Conservation (phyloP, 2,797 vertebrate species). For the Micromesistius poutassou region DNA sequence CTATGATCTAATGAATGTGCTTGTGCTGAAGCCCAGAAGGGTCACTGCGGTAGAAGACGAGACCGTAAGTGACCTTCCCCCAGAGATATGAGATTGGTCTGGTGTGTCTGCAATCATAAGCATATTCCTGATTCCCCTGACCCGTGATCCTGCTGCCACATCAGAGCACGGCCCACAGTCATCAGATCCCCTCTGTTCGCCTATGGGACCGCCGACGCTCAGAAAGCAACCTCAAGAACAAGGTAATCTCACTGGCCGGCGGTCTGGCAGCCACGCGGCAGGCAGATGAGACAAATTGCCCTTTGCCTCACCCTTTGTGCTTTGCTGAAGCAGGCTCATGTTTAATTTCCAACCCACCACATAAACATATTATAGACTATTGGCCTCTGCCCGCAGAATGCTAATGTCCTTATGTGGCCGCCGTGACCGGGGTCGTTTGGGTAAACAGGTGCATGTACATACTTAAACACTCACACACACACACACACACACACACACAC, state of each 20-base stretch:
- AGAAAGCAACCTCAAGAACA: slow-evolving; percentile 41
- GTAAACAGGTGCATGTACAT: slow-evolving; percentile 9
- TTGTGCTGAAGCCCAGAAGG: background rate
- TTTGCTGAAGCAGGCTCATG: slow-evolving; percentile 48
- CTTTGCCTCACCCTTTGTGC: slow-evolving; percentile 56
- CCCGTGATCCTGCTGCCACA: background rate
- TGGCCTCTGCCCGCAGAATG: slow-evolving; percentile 49
- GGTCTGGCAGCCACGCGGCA: slow-evolving; percentile 43
- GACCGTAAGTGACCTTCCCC: slow-evolving; percentile 8
- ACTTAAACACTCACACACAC: background rate
- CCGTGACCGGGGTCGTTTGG: slow-evolving; percentile 15
- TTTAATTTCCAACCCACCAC: slow-evolving; percentile 56
- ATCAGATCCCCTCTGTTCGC: slow-evolving; percentile 40
- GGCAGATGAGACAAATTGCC: slow-evolving; percentile 65
- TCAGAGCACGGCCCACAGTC: slow-evolving; percentile 14
- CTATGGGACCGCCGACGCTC: slow-evolving; percentile 39
- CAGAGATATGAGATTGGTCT: background rate
- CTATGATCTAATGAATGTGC: background rate
- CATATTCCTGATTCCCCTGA: background rate
- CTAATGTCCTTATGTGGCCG: slow-evolving; percentile 54
- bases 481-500: too few relatives aligned
- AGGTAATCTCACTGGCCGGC: slow-evolving; percentile 49
- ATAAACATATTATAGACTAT: slow-evolving; percentile 36
- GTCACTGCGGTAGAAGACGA: background rate
- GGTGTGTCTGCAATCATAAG: background rate